phyloP scores from a whole-genome alignment of 2,113 vertebrate species.

The Mirounga angustirostris region DNA sequence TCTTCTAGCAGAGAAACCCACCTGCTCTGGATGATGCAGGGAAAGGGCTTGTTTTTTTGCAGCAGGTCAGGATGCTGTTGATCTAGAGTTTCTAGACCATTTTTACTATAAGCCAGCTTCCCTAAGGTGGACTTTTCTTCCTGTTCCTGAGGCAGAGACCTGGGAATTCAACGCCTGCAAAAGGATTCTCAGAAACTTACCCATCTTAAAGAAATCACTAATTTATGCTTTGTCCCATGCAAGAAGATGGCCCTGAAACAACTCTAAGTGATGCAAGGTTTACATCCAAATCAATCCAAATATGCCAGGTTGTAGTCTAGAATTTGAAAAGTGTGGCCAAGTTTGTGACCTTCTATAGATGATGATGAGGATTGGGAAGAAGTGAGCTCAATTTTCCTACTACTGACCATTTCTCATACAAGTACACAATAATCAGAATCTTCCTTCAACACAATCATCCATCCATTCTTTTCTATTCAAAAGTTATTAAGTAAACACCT shows the following conservation, averaged over 20 bases:
- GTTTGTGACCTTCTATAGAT: neutral
- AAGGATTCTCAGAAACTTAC: neutral
- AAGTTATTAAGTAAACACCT: neutral
- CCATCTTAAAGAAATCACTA: constrained; percentile 2
- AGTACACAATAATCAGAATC: neutral
- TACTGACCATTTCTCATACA: neutral
- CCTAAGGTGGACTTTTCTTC: neutral
- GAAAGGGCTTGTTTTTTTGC: neutral
- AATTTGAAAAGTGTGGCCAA: constrained; percentile 4
- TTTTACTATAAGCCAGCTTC: neutral
- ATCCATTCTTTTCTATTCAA: neutral
- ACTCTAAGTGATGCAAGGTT: neutral
- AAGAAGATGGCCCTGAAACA: neutral
- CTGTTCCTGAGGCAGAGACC: neutral
- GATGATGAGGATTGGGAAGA: neutral
- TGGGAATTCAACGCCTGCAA: neutral
- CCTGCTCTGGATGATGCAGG: neutral
- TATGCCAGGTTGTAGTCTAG: neutral
- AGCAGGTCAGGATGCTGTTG: neutral
- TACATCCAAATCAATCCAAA: neutral
- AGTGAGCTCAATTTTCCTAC: neutral
- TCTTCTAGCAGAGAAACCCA: neutral
- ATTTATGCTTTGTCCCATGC: neutral
- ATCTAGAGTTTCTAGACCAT: neutral
- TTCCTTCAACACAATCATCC: neutral